phyloP scores from a whole-genome alignment of 2,888 invertebrate species.

The Thera obeliscata region DNA sequence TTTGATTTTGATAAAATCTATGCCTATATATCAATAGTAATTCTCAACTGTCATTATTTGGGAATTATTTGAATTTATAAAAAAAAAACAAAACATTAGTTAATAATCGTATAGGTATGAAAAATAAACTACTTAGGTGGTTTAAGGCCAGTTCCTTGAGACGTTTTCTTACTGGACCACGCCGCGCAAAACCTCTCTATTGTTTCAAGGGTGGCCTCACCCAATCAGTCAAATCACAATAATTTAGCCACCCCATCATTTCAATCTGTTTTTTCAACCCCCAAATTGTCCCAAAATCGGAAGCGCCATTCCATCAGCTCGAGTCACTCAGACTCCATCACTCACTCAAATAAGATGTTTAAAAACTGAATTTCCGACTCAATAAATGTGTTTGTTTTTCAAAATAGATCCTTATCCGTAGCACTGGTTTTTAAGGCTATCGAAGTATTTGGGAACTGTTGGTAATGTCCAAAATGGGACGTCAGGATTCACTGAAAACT shows the following conservation, averaged over 20 bases:
- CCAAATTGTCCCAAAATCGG: constrained; percentile 49
- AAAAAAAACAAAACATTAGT: no score
- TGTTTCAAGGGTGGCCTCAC: constrained; percentile 40
- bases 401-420: constrained; percentile 45
- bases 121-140: no score
- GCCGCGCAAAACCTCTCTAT: background rate
- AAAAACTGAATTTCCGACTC: constrained; percentile 72
- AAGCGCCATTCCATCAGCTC: constrained; percentile 66
- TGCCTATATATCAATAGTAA: no score
- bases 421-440: constrained; percentile 8
- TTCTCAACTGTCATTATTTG: no score
- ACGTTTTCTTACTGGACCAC: background rate
- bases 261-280: constrained; percentile 19
- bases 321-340: constrained; percentile 79
- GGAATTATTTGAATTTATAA: no score
- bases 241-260: constrained; percentile 33
- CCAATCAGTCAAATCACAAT: constrained; percentile 27
- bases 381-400: constrained; percentile 83
- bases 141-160: no score
- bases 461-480: no score
- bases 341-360: constrained; percentile 75
- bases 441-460: no score
- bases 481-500: no score
- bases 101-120: no score
- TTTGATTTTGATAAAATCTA: no score